Evolutionary conservation across 2,888 invertebrate genomes (phyloP), one percentile per base, ranked within the genome.

Genomic region (Lasioglossum marginatum): DNA sequence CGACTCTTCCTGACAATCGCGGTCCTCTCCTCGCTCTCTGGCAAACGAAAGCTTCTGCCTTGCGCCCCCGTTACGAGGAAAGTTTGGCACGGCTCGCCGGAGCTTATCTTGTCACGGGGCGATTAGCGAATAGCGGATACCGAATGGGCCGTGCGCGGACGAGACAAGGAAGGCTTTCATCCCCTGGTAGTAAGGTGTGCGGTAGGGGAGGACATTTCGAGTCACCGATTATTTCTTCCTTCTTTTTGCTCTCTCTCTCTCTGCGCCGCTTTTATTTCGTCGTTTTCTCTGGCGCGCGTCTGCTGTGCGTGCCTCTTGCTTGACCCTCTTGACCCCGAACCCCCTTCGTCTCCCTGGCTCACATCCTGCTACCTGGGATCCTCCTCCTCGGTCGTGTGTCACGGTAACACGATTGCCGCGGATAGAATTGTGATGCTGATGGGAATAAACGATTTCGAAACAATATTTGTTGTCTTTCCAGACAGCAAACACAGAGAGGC

Each of bases 1-100:
- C 87, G 83, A 87, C 91, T 88, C 89, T 91, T 87, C 90, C 88
- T 88, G 91, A 91, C 91, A 89, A 91, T 91, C 91, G 91, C 88
- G 90, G 85, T 85, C 85, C 91, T 88, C 91, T 88, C 87, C 87
- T 89, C 82, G 80, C 86, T 57, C 57, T 57, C 57, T 85, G 85
- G 85, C 89, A 87, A 88, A 89, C 88, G 83, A 88, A 88, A 88
- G 85, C 89, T 75, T 78, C 73, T 80, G 80, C 85, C 86, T 82
- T 85, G 81, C 85, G 75, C 80, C 68, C 84, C 87, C 86, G 86
- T 88, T 83, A 84, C 87, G 87, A 89, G 90, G 73, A 90, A 89
- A 90, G 89, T 89, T 90, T 88, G 90, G 89, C 90, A 88, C 83
- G 78, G 86, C 82, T 78, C 72, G 84, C 81, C 88, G 84, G 72